phyloP scores from a whole-genome alignment of 1,140 invertebrate genomes.

The Bombus cullumanus region DNA sequence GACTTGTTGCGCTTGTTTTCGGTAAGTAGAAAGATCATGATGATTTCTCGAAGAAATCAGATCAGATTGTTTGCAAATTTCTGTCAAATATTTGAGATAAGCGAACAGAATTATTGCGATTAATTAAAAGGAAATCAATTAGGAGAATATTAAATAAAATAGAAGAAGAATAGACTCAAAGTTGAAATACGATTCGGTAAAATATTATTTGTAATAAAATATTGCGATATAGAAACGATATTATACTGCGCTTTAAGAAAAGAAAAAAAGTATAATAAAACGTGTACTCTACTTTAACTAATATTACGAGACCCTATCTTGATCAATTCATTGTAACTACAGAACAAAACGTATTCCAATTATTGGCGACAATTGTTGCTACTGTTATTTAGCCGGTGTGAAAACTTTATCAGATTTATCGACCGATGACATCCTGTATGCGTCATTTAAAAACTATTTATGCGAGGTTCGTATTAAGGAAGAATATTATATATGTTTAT shows the following conservation, averaged over 20 bases:
- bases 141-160: not conserved
- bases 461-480: constrained; percentile 86
- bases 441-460: constrained; percentile 93
- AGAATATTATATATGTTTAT: not conserved
- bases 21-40: constrained; percentile 79
- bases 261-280: not conserved
- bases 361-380: constrained; percentile 94
- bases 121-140: not conserved
- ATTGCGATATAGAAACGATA: not conserved
- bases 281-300: not conserved
- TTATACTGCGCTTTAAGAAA: not conserved
- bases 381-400: constrained; percentile 93
- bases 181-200: no score
- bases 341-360: constrained; percentile 88
- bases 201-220: not conserved
- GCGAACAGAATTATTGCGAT: not conserved
- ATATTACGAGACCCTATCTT: not conserved
- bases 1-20: constrained; percentile 89
- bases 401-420: constrained; percentile 89
- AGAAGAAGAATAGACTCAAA: no score
- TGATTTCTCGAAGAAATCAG: not conserved
- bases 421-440: constrained; percentile 92
- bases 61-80: not conserved
- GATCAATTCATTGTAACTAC: not conserved
- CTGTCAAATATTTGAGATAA: not conserved